phyloP scores from a whole-genome alignment of 2,797 vertebrate genomes.

The Parambassis ranga region DNA sequence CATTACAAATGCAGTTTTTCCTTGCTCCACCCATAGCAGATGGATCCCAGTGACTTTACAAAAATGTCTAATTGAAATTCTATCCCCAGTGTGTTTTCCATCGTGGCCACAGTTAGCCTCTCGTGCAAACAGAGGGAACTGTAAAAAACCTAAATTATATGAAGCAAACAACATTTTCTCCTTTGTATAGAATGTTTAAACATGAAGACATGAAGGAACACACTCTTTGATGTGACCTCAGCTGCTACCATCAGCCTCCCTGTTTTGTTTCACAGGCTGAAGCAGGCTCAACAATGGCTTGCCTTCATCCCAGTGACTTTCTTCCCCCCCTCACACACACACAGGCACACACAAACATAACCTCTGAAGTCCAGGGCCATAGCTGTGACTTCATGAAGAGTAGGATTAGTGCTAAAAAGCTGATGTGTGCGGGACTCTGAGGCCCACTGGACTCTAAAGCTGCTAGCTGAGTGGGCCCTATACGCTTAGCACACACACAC shows the following conservation, averaged over 20 bases:
- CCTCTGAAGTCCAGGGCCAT: neutral
- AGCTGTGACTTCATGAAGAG: constrained; percentile 64
- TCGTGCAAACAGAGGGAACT: neutral
- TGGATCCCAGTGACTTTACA: constrained; percentile 11
- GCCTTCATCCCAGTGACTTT: constrained; percentile 59
- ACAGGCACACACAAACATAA: constrained; percentile 6
- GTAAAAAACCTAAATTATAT: constrained; percentile 34
- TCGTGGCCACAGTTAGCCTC: constrained; percentile 1
- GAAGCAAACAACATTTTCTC: constrained; percentile 18
- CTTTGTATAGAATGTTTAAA: constrained; percentile 15
- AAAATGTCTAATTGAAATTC: constrained; percentile 39
- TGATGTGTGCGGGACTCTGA: constrained; percentile 37
- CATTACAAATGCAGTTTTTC: constrained; percentile 6
- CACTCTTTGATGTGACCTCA: constrained; percentile 44
- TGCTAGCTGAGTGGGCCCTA: constrained; percentile 12
- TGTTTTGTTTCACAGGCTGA: constrained; percentile 42
- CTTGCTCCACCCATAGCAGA: constrained; percentile 11
- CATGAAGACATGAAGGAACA: neutral
- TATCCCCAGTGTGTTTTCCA: constrained; percentile 27
- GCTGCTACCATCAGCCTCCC: constrained; percentile 39
- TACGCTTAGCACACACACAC: constrained; percentile 2
- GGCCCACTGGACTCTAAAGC: constrained; percentile 42
- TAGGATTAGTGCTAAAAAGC: constrained; percentile 50
- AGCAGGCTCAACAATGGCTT: constrained; percentile 59
- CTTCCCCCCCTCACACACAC: constrained; percentile 11